Base-by-base conservation (phyloP, 2,888 invertebrate genomes). In the Acholoe squamosa region DNA sequence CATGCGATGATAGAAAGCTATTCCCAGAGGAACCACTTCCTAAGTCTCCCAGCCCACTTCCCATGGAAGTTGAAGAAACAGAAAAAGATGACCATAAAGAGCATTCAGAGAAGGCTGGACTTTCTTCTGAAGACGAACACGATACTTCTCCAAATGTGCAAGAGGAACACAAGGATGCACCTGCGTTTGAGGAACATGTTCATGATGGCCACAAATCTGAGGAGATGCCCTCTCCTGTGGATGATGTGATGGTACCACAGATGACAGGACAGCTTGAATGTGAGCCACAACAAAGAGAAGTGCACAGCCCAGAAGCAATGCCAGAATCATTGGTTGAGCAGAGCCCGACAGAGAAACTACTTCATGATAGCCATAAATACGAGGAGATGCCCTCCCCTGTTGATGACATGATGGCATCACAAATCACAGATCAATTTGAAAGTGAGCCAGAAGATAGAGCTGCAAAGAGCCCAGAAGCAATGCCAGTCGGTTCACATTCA, bases 21-120 rank as follows among this genome's bases (percentile, higher is more conserved):
- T 89, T 76, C 67, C 89, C 89, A 25, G 77, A 89, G 28, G 90
- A 90, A 56, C 54, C 22, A 31, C 33, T 51, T 7, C 90, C 90
- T 1, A 33, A 89, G 43, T 56, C 88, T 31, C 16, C n/a, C 16
- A 80, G 80, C 25, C 86, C 52, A 10, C 14, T 54, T 0, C 52
- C 86, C 3, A 56, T 56, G 28, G 86, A 86, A 25, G 25, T 28
- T 14, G 86, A 86, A 12, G 84, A 84, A n/a, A 16, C 80, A 52
- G 25, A 80, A 19, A 51, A 28, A 51, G 52, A 31, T 33, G 90
- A 76, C 51, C 54, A 28, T 12, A 33, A 16, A 28, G 56, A 34
- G 19, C 76, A 89, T 51, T 84, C 80, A 25, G 90, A 84, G 14
- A 54, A 54, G 19, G 25, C 56, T 34, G 77, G 52, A 34, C 28